A percentile compares a stretch with the other conserved stretches of the same genome.
Evolutionary conservation across 2,113 vertebrate genomes (phyloP).

Genomic region (Epinephelus fuscoguttatus): DNA sequence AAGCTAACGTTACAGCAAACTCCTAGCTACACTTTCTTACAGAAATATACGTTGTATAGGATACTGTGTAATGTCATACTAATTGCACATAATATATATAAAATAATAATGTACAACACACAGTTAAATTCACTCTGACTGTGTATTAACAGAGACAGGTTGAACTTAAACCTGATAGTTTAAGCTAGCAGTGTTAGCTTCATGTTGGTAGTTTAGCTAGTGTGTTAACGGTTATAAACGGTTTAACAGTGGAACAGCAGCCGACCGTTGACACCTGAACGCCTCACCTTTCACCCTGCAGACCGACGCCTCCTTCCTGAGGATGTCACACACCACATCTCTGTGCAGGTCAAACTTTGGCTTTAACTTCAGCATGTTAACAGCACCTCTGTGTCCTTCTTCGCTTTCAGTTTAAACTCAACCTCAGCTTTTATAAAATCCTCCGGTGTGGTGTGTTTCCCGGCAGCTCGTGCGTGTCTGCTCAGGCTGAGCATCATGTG

Average conservation of each 20-base stretch:
- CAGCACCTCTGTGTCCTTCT: background rate
- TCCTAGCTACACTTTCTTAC: accelerated
- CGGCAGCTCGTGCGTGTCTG: conserved; percentile 18
- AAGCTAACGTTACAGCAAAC: background rate
- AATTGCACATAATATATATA: background rate
- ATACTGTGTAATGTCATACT: accelerated
- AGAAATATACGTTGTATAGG: background rate
- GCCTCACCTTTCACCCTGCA: conserved; percentile 78
- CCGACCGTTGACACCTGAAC: conserved; percentile 41
- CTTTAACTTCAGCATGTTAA: conserved; percentile 71
- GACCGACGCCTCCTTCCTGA: conserved; percentile 75
- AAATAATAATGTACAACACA: background rate
- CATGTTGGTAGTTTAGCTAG: background rate
- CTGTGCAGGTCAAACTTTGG: conserved; percentile 73
- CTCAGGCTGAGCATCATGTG: conserved; percentile 62
- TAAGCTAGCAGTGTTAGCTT: background rate
- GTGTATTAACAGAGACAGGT: background rate
- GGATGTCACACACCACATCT: conserved; percentile 77
- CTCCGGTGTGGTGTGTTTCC: background rate
- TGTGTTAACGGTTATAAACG: background rate
- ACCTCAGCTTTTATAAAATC: background rate
- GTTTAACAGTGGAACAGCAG: background rate
- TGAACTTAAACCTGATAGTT: background rate
- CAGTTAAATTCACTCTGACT: background rate
- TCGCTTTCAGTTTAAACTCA: background rate